These are phyloP conservation scores for Encarsia formosa DNA, from an alignment of 2,888 invertebrate species.

Conservation along the genomic window DNA sequence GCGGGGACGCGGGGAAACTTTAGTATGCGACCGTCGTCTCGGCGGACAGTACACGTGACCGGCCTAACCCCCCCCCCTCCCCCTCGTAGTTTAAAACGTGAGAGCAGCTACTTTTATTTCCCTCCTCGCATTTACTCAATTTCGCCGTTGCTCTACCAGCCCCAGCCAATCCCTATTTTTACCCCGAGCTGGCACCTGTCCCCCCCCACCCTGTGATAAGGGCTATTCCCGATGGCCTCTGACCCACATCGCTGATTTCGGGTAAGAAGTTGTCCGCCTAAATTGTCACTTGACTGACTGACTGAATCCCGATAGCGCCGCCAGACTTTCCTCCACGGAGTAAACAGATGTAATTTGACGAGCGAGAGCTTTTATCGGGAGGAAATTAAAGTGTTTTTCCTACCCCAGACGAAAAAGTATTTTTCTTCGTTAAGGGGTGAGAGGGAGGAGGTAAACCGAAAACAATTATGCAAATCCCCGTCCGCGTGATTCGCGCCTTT, in stretches of 20 bases:
- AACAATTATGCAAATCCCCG: slow-evolving; percentile 45
- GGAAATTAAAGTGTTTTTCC: slow-evolving; percentile 32
- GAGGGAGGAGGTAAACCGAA: slow-evolving; percentile 36
- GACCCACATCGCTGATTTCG: too few relatives aligned
- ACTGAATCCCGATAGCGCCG: too few relatives aligned
- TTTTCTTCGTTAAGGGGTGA: slow-evolving; percentile 42
- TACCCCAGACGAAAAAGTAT: slow-evolving; percentile 34
- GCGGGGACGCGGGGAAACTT: slow-evolving; percentile 36
- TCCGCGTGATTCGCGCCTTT: slow-evolving; percentile 7
- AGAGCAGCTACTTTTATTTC: not conserved
- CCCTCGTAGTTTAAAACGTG: slow-evolving; percentile 23
- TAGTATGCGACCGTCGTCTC: slow-evolving; percentile 47
- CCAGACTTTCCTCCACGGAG: too few relatives aligned
- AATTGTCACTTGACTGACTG: too few relatives aligned
- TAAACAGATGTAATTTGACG: too few relatives aligned
- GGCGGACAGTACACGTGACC: slow-evolving; percentile 49
- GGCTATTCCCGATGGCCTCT: not conserved
- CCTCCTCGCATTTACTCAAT: too few relatives aligned
- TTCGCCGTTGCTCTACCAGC: too few relatives aligned
- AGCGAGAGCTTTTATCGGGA: slow-evolving; percentile 13
- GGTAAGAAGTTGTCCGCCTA: too few relatives aligned
- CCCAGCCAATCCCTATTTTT: too few relatives aligned
- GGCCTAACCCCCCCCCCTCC: slow-evolving; percentile 34
- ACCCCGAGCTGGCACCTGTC: not conserved
- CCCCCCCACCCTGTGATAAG: not conserved